A percentile compares a stretch with the other conserved stretches of the same genome.
phyloP scores from a whole-genome alignment of 2,797 vertebrate genomes.

The Ctenochaetus hawaiiensis region DNA sequence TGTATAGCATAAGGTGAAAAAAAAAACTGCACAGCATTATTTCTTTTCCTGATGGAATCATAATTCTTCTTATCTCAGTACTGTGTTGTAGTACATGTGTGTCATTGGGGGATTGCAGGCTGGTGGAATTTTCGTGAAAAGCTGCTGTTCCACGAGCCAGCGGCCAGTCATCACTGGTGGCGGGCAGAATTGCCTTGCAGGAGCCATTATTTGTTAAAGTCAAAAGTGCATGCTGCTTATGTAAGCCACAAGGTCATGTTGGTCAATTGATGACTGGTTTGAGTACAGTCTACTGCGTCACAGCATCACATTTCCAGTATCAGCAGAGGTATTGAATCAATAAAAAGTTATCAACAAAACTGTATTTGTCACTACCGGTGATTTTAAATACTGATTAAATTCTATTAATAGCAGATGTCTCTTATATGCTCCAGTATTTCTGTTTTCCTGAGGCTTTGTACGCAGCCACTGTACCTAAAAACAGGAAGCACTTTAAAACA shows the following conservation, averaged over 20 bases:
- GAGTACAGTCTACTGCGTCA: constrained; percentile 41
- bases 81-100: constrained; percentile 6
- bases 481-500: not conserved
- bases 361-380: not conserved
- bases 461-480: not conserved
- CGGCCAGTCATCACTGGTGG: constrained; percentile 24
- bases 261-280: constrained; percentile 37
- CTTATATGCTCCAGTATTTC: not conserved
- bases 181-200: constrained; percentile 31
- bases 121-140: constrained; percentile 11
- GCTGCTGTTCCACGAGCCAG: constrained; percentile 22
- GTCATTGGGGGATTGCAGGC: constrained; percentile 6
- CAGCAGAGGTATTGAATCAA: constrained; percentile 25
- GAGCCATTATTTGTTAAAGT: constrained; percentile 45
- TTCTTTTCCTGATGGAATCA: constrained; percentile 4
- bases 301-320: constrained; percentile 18
- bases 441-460: constrained; percentile 7
- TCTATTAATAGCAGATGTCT: constrained; percentile 22
- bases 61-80: constrained; percentile 10
- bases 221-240: constrained; percentile 50
- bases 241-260: constrained; percentile 54
- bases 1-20: constrained; percentile 8
- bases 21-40: not conserved
- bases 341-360: constrained; percentile 24
- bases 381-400: constrained; percentile 12